Evolutionary conservation across 1,140 invertebrate species (phyloP), one percentile per base, ranked within the genome.

Genomic region (Drosophila nikananu): DNA sequence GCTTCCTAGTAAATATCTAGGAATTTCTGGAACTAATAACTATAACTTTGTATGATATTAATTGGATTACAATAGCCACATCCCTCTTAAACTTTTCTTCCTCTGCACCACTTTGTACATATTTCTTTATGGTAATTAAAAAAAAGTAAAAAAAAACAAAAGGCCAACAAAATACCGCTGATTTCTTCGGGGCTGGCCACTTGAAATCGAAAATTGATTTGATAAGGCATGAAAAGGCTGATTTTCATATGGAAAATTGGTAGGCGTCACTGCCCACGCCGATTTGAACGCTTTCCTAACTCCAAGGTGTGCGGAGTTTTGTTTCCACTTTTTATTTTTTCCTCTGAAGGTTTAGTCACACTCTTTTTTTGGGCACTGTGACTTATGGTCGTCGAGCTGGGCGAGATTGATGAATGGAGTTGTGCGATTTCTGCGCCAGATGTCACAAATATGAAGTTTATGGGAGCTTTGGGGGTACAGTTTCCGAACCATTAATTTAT

Each of bases 51-150:
- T n/a, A 15, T 48, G 13, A 15, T 48, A 7, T 25, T 23, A 48
- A 48, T 48, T 23, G 2, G 6, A 23, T 1, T 23, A 9, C 23
- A 25, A 15, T 9, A 25, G 46, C 21, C 21, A 6, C 44, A 1
- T 27, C 5, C 12, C 17, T 12, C 1, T 21, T 13, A 9, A 3
- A 54, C 23, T 23, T 37, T 55, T 55, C 32, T 57, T 39, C 5
- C 54, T 57, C 35, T 57, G 54, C 35, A 57, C 54, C 32, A 57
- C 35, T 57, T 76, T 44, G 35, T 35, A 42, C 59, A 57, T 58
- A 58, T 59, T 72, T 65, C 35, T 84, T 81, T 84, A 81, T 79
- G 86, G 70, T 81, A 89, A 89, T 89, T 84, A 84, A 84, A 77
- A 81, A 71, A 30, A 12, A 9, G 78, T 74, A 55, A 62, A 62